phyloP scores from a whole-genome alignment of 2,888 invertebrate species.

The Elegia similella region DNA sequence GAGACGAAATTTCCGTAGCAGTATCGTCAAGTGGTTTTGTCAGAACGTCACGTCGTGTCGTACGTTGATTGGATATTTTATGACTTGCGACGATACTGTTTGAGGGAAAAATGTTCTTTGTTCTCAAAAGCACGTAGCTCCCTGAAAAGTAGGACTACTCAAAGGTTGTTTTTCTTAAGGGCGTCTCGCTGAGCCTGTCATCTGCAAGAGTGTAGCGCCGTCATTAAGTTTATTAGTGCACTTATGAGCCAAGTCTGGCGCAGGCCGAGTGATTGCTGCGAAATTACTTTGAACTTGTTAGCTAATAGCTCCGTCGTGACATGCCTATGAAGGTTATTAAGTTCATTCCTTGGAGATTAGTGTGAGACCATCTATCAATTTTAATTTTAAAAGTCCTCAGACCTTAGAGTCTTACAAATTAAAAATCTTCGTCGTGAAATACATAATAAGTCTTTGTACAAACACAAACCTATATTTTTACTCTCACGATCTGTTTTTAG shows the following conservation, averaged over 20 bases:
- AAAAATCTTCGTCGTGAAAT: too few species aligned
- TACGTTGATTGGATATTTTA: constrained; percentile 43
- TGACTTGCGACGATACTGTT: constrained; percentile 24
- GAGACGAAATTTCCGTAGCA: constrained; percentile 21
- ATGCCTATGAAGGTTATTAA: not conserved
- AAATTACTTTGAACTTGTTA: constrained; percentile 1
- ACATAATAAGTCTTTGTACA: too few species aligned
- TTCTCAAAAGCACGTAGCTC: constrained; percentile 20
- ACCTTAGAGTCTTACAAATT: too few species aligned
- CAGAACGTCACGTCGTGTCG: constrained; percentile 33
- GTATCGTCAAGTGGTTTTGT: not conserved
- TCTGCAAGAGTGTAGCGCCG: constrained; percentile 11
- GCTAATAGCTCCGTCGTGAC: not conserved
- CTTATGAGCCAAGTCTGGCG: constrained; percentile 2
- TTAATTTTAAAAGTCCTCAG: not conserved
- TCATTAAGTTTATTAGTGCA: constrained; percentile 17
- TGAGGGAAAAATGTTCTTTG: constrained; percentile 24
- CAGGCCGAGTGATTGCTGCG: not conserved
- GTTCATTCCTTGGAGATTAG: not conserved
- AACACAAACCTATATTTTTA: too few species aligned
- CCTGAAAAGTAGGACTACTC: constrained; percentile 7
- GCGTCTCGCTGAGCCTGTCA: constrained; percentile 7
- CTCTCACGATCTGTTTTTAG: too few species aligned
- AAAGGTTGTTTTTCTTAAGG: constrained; percentile 4
- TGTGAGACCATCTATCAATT: not conserved